Evolutionary conservation across 2,113 vertebrate species (phyloP).

Genomic region (Colistium nudipinnis): DNA sequence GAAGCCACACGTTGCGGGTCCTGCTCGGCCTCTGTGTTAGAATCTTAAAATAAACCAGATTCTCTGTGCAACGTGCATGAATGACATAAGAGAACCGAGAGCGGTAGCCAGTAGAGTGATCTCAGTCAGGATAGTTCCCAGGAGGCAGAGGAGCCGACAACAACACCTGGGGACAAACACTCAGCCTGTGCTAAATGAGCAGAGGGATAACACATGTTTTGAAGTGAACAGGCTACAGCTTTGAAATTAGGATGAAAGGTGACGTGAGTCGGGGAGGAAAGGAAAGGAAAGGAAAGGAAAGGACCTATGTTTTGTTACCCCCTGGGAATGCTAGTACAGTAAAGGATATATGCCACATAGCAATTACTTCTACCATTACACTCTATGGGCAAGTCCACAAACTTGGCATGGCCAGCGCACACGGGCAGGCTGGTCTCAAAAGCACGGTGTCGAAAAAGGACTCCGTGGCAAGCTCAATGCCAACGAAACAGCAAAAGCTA

Average conservation of each 20-base stretch:
- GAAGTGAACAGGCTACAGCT: conserved; percentile 9
- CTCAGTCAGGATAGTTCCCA: conserved; percentile 42
- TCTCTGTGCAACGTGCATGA: conserved; percentile 26
- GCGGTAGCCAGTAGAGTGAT: conserved; percentile 25
- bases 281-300: background rate
- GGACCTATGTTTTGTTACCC: background rate
- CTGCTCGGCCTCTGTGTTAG: background rate
- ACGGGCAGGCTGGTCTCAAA: no score
- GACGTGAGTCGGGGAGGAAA: no score
- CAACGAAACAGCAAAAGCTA: no score
- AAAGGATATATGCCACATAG: background rate
- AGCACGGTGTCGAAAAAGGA: no score
- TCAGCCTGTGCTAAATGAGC: conserved; percentile 10
- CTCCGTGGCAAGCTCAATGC: no score
- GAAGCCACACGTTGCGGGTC: background rate
- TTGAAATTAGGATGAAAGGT: conserved; percentile 18
- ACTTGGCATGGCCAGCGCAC: no score
- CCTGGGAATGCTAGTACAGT: background rate
- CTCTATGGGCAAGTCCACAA: no score
- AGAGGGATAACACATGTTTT: conserved; percentile 11
- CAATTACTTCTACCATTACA: conserved; percentile 4
- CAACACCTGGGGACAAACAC: conserved; percentile 20
- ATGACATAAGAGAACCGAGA: conserved; percentile 13
- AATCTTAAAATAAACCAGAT: conserved; percentile 22
- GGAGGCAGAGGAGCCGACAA: conserved; percentile 10